Percentiles rank a stretch among this genome's conserved stretches.
Evolutionary conservation across 2,797 vertebrate genomes (phyloP).

Genomic region (Lates japonicus): DNA sequence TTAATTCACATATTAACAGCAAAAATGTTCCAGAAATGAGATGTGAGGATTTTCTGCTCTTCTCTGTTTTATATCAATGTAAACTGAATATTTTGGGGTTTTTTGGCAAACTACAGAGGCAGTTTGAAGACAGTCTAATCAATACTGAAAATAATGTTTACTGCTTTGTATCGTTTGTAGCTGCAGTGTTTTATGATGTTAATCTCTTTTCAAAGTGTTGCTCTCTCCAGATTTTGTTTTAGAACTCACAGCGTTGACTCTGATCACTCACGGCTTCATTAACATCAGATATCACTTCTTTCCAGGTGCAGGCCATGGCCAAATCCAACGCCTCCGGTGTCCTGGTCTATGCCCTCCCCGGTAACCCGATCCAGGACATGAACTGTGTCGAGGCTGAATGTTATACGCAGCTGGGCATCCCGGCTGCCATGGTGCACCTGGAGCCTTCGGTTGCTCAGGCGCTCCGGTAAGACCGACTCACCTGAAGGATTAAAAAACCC

Average conservation of each 20-base stretch:
- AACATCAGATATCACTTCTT: not conserved
- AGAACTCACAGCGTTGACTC: not conserved
- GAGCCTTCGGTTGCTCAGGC: conserved; percentile 72
- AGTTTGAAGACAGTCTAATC: not conserved
- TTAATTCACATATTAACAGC: no score
- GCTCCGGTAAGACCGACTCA: conserved; percentile 70
- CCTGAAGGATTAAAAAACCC: conserved; percentile 21
- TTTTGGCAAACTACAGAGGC: no score
- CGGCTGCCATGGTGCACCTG: conserved; percentile 86
- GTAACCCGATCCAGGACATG: conserved; percentile 86
- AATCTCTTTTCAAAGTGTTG: not conserved
- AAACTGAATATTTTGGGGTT: no score
- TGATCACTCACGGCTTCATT: not conserved
- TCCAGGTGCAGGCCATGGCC: conserved; percentile 85
- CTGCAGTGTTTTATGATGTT: no score
- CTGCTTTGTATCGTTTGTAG: no score
- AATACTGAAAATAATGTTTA: not conserved
- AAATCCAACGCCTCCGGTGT: conserved; percentile 83
- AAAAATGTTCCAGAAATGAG: no score
- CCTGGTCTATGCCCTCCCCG: conserved; percentile 79
- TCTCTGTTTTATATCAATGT: no score
- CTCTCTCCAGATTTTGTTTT: not conserved
- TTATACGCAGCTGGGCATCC: conserved; percentile 68
- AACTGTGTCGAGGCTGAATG: conserved; percentile 84
- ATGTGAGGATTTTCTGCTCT: no score